Evolutionary conservation across 2,888 invertebrate species (phyloP).

Genomic region (Melieria omissa): DNA sequence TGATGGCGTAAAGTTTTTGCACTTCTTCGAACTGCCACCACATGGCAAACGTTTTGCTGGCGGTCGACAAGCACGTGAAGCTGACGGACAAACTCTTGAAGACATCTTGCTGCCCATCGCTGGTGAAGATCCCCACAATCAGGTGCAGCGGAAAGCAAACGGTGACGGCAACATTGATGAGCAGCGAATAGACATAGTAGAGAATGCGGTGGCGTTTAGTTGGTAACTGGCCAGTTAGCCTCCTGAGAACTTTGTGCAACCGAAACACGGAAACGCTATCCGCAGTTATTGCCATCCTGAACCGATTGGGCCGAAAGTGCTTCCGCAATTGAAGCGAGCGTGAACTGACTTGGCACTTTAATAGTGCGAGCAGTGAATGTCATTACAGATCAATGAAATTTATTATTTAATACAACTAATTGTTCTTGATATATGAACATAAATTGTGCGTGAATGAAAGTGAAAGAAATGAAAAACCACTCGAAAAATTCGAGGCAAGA

Average conservation of each 20-base stretch:
- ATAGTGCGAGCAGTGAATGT: too few relatives aligned
- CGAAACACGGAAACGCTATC: slow-evolving; percentile 12
- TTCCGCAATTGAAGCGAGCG: too few relatives aligned
- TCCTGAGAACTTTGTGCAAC: slow-evolving; percentile 37
- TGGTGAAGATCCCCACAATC: slow-evolving; percentile 41
- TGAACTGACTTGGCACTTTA: too few relatives aligned
- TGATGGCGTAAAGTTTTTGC: slow-evolving; percentile 34
- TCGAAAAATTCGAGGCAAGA: too few relatives aligned
- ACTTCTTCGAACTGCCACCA: slow-evolving; percentile 41
- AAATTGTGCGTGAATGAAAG: too few relatives aligned
- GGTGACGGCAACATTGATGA: slow-evolving; percentile 37
- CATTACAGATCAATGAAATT: too few relatives aligned
- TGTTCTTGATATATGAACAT: too few relatives aligned
- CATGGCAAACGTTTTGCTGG: slow-evolving; percentile 37
- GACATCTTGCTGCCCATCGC: slow-evolving; percentile 31
- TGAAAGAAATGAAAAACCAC: too few relatives aligned
- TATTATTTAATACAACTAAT: too few relatives aligned
- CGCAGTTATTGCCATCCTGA: too few relatives aligned
- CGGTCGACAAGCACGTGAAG: slow-evolving; percentile 34
- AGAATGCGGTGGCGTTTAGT: slow-evolving; percentile 20
- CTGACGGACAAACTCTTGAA: slow-evolving; percentile 42
- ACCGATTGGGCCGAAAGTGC: too few relatives aligned
- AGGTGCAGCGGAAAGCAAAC: slow-evolving; percentile 43
- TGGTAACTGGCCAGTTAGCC: slow-evolving; percentile 32
- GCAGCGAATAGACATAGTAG: slow-evolving; percentile 37